A percentile compares a stretch with the other conserved stretches of the same genome.
phyloP scores from a whole-genome alignment of 2,888 invertebrate genomes.

The Ophonus ardosiacus region DNA sequence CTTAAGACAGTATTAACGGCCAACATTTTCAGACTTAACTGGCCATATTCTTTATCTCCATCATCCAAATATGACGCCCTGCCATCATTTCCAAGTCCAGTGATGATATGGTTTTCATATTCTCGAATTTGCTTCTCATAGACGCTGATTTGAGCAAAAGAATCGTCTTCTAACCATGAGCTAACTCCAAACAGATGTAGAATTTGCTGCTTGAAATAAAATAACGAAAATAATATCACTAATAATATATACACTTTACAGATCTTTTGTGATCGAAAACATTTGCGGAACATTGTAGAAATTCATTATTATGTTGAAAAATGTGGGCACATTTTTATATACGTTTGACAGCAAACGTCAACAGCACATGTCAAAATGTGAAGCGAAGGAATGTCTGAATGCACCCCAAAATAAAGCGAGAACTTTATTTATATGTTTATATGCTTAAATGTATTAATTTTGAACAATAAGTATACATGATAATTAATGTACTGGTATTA shows the following conservation, averaged over 20 bases:
- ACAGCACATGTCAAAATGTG: neutral
- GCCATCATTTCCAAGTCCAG: conserved; percentile 86
- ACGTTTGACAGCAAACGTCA: conserved; percentile 35
- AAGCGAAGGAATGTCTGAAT: neutral
- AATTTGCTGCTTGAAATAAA: conserved; percentile 52
- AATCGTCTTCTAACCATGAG: conserved; percentile 37
- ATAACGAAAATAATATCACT: conserved; percentile 12
- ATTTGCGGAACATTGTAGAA: conserved; percentile 62
- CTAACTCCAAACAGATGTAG: conserved; percentile 41
- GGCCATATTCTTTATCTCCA: conserved; percentile 82
- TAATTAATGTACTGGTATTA: too few species aligned
- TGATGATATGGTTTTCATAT: conserved; percentile 82
- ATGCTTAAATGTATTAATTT: too few species aligned
- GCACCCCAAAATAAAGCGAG: too few species aligned
- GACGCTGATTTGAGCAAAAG: conserved; percentile 20
- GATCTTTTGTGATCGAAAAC: conserved; percentile 55
- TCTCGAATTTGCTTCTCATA: conserved; percentile 64
- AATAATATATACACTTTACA: conserved; percentile 47
- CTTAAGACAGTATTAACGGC: conserved; percentile 94
- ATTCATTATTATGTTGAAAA: conserved; percentile 48
- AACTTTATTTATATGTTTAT: too few species aligned
- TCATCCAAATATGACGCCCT: conserved; percentile 82
- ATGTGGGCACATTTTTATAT: neutral
- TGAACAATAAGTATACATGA: too few species aligned
- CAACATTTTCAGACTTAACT: conserved; percentile 86